Evolutionary conservation across 1,140 invertebrate genomes (phyloP).

Genomic region (Proctacanthus coquilletti): DNA sequence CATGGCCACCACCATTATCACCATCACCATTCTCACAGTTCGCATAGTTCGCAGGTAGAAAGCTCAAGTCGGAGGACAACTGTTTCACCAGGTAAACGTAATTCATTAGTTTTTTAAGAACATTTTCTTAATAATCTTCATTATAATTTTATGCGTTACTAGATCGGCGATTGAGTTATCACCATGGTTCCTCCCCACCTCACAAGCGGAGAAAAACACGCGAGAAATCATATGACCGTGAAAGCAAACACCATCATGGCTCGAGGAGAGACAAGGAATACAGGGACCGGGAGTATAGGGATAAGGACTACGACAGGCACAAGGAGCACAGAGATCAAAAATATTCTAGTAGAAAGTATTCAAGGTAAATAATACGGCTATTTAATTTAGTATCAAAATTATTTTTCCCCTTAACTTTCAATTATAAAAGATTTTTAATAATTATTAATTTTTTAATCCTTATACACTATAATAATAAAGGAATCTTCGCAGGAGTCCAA

Average conservation of each 20-base stretch:
- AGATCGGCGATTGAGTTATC: background rate
- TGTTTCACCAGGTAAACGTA: conserved; percentile 17
- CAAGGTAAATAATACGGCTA: background rate
- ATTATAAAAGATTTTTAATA: too few relatives aligned
- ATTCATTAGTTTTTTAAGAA: too few relatives aligned
- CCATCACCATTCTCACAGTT: conserved; percentile 5
- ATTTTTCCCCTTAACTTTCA: too few relatives aligned
- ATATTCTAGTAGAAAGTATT: background rate
- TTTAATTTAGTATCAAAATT: too few relatives aligned
- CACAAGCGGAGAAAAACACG: background rate
- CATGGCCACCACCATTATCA: background rate
- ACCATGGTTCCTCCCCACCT: background rate
- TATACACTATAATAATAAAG: background rate
- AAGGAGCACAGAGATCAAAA: background rate
- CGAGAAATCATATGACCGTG: background rate
- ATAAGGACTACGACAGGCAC: background rate
- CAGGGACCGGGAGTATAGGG: background rate
- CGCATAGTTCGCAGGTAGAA: background rate
- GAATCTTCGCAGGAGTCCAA: conserved; percentile 17
- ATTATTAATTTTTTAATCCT: too few relatives aligned
- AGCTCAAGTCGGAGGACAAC: background rate
- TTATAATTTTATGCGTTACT: too few relatives aligned
- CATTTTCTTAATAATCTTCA: too few relatives aligned
- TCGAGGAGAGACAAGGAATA: background rate
- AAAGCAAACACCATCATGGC: background rate